Base-by-base conservation (phyloP, 2,797 vertebrate species). In the Emydoidea blandingii region DNA sequence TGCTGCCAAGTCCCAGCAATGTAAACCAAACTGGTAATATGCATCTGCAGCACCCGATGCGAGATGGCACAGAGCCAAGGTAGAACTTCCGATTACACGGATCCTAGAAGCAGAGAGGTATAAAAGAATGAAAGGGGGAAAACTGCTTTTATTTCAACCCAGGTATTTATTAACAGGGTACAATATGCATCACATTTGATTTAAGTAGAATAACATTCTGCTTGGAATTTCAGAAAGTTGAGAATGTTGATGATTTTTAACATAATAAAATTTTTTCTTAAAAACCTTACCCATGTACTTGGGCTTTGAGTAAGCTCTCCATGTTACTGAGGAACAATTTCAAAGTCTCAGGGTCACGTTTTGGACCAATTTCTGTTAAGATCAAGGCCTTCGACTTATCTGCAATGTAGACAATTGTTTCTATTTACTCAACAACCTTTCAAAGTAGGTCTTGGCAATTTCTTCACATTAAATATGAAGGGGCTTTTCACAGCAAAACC, bases 1-100 rank as follows among this genome's bases (percentile, higher is more conserved):
- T 0, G 99, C 99, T 2, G 99, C 99, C 96, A 99, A 87, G 96
- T 99, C 99, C 99, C 99, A 99, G 98, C 99, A 99, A 96, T 99
- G 99, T 78, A 99, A 97, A 44, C 99, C 99, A 78, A 98, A 99
- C 97, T 99, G 99, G 97, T 99, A 99, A 87, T 99, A 99, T 80
- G 98, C 99, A 2, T 99, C 98, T 0, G 98, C 99, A 2, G 98
- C 98, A 0, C 99, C 99, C 0, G 98, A 97, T 0, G 99, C 99
- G 94, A 99, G 65, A 54, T 97, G 98, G 97, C 99, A 98, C 79
- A 98, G 97, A 0, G 99, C 98, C 93, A 99, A 94, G 19, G 99
- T 99, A 1, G 99, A 98, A 97, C 99, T 99, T 93, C 99, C 99
- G 4, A 99, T 99, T 88, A 99, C 98, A 81, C 99, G 98, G 87